Evolutionary conservation across 2,113 vertebrate genomes (phyloP).

Genomic region (Entomyzon cyanotis): DNA sequence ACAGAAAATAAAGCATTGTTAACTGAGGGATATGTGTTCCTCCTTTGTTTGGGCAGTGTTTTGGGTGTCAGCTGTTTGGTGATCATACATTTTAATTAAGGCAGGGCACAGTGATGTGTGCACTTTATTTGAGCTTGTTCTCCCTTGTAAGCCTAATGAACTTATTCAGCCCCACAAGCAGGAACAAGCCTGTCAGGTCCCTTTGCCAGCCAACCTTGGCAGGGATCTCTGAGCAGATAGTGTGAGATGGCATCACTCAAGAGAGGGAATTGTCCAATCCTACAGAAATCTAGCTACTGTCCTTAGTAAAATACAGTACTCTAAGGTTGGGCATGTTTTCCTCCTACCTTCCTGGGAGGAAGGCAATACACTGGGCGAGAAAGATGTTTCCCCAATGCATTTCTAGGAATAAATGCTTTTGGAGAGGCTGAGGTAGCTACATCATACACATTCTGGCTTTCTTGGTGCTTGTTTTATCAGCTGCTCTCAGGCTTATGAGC

Average conservation of each 20-base stretch:
- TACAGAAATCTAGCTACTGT: not conserved
- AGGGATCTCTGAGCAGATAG: not conserved
- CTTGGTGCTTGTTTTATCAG: not conserved
- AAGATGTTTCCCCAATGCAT: not conserved
- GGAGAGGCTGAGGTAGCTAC: not conserved
- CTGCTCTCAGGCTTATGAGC: not conserved
- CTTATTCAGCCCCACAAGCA: not conserved
- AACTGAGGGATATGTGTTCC: not conserved
- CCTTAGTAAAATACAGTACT: not conserved
- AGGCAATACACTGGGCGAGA: rapidly evolving
- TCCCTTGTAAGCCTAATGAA: not conserved
- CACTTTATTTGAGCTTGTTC: not conserved
- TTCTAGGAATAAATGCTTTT: not conserved
- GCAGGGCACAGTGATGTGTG: not conserved
- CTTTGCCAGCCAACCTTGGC: not conserved
- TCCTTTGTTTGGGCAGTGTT: not conserved
- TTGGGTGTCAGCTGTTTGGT: not conserved
- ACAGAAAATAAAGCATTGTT: not conserved
- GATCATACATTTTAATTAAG: not conserved
- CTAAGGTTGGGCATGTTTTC: not conserved
- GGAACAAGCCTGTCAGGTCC: not conserved
- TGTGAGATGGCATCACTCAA: not conserved
- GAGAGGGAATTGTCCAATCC: not conserved
- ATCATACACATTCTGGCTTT: not conserved
- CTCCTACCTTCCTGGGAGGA: not conserved